phyloP scores from a whole-genome alignment of 2,113 vertebrate species.

The Chloropsis cyanopogon region DNA sequence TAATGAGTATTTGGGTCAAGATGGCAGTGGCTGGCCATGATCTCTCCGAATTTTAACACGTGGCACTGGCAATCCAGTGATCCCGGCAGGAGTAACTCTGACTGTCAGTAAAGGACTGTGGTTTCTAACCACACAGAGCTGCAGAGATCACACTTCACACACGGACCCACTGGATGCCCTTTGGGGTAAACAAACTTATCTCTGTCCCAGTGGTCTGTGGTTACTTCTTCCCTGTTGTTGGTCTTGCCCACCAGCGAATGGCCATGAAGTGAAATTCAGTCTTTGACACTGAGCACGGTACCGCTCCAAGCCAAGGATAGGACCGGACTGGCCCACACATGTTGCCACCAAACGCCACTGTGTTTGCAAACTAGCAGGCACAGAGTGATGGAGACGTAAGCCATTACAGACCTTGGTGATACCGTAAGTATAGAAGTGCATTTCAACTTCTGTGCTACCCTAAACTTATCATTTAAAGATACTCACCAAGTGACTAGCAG shows the following conservation, averaged over 20 bases:
- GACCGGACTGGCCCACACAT: rapidly evolving
- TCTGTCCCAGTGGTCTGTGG: no score
- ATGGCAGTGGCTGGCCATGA: not conserved
- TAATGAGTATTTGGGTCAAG: not conserved
- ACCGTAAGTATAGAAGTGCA: rapidly evolving
- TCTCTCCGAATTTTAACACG: not conserved
- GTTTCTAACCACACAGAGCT: not conserved
- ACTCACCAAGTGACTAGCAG: not conserved
- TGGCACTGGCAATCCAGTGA: not conserved
- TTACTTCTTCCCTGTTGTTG: not conserved
- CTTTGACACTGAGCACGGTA: not conserved
- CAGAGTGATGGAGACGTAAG: not conserved
- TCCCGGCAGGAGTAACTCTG: rapidly evolving
- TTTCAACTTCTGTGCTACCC: not conserved
- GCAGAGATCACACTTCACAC: not conserved
- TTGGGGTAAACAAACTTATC: not conserved
- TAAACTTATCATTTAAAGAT: not conserved
- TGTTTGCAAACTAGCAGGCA: not conserved
- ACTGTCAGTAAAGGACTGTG: not conserved
- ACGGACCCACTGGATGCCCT: rapidly evolving
- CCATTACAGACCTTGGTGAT: not conserved
- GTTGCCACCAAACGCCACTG: not conserved
- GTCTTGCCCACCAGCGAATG: not conserved
- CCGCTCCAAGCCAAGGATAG: not conserved
- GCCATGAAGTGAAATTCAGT: not conserved